phyloP scores from a whole-genome alignment of 2,113 vertebrate genomes.

The Guaruba guarouba region DNA sequence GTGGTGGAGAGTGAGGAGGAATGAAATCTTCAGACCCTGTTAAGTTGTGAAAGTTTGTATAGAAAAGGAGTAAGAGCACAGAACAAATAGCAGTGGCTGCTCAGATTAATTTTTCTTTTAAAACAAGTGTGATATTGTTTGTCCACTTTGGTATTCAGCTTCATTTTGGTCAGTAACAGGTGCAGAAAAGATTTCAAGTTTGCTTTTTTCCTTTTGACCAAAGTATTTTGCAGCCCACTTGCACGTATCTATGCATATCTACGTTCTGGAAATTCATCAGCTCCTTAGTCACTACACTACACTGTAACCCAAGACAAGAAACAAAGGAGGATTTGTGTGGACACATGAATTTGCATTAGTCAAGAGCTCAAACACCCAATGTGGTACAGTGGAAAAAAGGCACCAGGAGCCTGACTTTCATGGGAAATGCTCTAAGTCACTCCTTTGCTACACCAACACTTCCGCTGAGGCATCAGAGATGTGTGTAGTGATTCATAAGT shows the following conservation, averaged over 20 bases:
- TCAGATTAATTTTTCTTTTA: neutral
- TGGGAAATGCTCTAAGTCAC: neutral
- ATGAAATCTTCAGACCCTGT: neutral
- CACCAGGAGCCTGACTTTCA: neutral
- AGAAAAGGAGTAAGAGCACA: neutral
- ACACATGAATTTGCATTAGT: neutral
- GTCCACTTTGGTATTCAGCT: neutral
- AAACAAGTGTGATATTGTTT: neutral
- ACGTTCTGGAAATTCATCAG: neutral
- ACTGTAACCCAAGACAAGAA: neutral
- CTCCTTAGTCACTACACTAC: neutral
- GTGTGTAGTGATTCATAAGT: neutral
- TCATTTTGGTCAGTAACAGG: neutral
- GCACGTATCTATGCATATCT: rapidly evolving
- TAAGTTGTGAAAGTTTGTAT: neutral
- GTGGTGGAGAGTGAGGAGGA: neutral
- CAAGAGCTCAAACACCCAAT: neutral
- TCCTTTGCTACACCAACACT: neutral
- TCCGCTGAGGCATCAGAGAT: neutral
- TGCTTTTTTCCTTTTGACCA: neutral
- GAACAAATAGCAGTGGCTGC: neutral
- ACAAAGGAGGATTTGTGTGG: neutral
- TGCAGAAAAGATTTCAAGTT: neutral
- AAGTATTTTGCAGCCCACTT: neutral
- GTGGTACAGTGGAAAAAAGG: neutral